phyloP scores from a whole-genome alignment of 92 coral and sea anemone genomes.

The Phymanthus crucifer region DNA sequence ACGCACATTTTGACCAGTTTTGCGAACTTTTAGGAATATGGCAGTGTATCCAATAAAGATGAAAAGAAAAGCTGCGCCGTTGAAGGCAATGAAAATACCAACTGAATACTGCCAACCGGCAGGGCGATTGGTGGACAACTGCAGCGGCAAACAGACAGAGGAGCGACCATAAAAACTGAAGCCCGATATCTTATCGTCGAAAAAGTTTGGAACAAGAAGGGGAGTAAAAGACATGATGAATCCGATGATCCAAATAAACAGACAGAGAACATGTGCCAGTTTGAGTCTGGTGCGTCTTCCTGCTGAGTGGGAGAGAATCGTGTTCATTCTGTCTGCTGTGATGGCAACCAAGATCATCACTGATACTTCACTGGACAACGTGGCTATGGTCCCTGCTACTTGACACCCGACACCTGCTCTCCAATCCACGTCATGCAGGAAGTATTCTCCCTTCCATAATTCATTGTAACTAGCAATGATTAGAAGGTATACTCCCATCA shows the following conservation, averaged over 20 bases:
- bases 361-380: no score
- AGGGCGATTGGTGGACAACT: slow-evolving; percentile 55
- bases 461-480: slow-evolving; percentile 56
- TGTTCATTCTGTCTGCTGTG: no score
- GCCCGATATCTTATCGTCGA: no score
- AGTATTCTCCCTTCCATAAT: slow-evolving; percentile 64
- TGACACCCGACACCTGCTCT: slow-evolving; percentile 46
- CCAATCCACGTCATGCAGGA: slow-evolving; percentile 65
- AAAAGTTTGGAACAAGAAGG: no score
- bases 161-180: no score
- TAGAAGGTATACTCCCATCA: slow-evolving; percentile 63
- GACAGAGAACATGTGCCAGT: slow-evolving; percentile 36
- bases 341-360: no score
- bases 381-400: no score
- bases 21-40: slow-evolving; percentile 30
- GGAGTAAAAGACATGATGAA: no score
- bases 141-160: slow-evolving; percentile 65
- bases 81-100: slow-evolving; percentile 51
- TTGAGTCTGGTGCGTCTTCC: slow-evolving; percentile 26
- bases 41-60: slow-evolving; percentile 57
- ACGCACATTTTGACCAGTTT: slow-evolving; percentile 7
- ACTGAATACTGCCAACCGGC: slow-evolving; percentile 80
- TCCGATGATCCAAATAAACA: no score
- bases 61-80: slow-evolving; percentile 58
- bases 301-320: slow-evolving; percentile 54